Base-by-base conservation (phyloP, 2,113 vertebrate genomes). In the Nerophis lumbriciformis region DNA sequence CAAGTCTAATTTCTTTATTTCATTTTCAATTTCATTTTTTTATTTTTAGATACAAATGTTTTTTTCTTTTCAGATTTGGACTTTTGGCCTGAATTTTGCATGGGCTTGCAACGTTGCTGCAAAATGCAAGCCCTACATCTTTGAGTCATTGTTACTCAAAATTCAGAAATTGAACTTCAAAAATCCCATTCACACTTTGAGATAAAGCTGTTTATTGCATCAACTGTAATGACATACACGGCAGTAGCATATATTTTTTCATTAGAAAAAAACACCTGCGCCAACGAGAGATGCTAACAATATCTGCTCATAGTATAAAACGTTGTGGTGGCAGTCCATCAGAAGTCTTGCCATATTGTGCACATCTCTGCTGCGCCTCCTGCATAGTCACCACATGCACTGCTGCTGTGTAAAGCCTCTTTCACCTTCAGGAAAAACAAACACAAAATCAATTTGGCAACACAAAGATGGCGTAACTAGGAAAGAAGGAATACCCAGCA, bases 331-430 rank as follows among this genome's bases (percentile, higher is more conserved):
- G 42, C 19, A 64, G 50, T 57, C 57, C 9, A 6, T 90, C 75
- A 91, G 73, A 91, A 90, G 62, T 88, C 85, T 21, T 88, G 87
- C 88, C 88, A 91, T 68, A 75, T 69, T 6, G 80, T 75, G 12
- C 39, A 69, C 61, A 16, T 72, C 60, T 61, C 79, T 6, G 56
- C 75, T 16, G 77, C 50, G 45, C 77, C 64, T 55, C 85, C 75
- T 0, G 63, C 9, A 53, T 82, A 84, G 42, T 69, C 49, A 51
- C 56, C 58, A n/a, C 64, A 76, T 10, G 65, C 54, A 11, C 55
- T 16, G 10, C 58, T 55, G 37, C 53, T 71, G 56, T 81, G 84
- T 56, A 71, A 48, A 44, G 73, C 59, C 53, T 53, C 63, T 4
- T 67, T 69, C 4, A 85, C 74, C 90, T 90, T 70, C 19, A 81